phyloP scores from a whole-genome alignment of 2,797 vertebrate genomes.

The Craterocephalus amniculus region DNA sequence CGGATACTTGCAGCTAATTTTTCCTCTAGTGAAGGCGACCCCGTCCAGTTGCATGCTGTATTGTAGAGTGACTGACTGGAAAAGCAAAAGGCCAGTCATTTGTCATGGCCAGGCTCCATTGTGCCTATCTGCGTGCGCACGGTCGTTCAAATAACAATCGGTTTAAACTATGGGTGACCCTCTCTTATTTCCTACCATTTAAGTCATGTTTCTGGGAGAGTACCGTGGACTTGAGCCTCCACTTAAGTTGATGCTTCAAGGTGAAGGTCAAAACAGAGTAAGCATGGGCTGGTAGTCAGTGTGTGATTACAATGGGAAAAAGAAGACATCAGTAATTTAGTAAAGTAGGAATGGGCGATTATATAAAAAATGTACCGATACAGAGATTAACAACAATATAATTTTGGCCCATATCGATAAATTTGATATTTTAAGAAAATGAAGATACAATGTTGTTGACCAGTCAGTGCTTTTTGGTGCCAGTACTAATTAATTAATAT shows the following conservation, averaged over 20 bases:
- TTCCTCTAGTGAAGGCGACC: slow-evolving; percentile 67
- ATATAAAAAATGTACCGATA: too few species aligned
- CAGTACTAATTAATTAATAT: too few species aligned
- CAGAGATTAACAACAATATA: too few species aligned
- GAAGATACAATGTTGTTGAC: too few species aligned
- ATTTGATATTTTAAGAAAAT: too few species aligned
- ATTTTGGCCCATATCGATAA: too few species aligned
- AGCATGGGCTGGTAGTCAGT: slow-evolving; percentile 36
- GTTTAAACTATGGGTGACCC: slow-evolving; percentile 67
- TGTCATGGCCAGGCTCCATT: slow-evolving; percentile 62
- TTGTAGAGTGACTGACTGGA: slow-evolving; percentile 29
- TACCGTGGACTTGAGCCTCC: slow-evolving; percentile 10
- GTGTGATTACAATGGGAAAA: slow-evolving; percentile 15
- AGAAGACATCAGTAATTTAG: too few species aligned
- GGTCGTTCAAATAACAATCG: slow-evolving; percentile 68
- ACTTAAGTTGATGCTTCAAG: slow-evolving; percentile 17
- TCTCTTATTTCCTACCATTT: slow-evolving; percentile 71
- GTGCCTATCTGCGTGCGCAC: slow-evolving; percentile 58
- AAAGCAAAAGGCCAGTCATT: slow-evolving; percentile 58
- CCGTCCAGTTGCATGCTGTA: slow-evolving; percentile 59
- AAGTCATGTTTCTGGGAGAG: slow-evolving; percentile 58
- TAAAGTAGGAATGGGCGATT: too few species aligned
- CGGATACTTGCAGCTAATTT: slow-evolving; percentile 74
- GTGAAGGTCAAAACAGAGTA: slow-evolving; percentile 26
- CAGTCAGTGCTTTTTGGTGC: too few species aligned